These are phyloP conservation scores for Sinonovacula constricta DNA, from an alignment of 1,140 invertebrate genomes.

Conservation along the genomic window DNA sequence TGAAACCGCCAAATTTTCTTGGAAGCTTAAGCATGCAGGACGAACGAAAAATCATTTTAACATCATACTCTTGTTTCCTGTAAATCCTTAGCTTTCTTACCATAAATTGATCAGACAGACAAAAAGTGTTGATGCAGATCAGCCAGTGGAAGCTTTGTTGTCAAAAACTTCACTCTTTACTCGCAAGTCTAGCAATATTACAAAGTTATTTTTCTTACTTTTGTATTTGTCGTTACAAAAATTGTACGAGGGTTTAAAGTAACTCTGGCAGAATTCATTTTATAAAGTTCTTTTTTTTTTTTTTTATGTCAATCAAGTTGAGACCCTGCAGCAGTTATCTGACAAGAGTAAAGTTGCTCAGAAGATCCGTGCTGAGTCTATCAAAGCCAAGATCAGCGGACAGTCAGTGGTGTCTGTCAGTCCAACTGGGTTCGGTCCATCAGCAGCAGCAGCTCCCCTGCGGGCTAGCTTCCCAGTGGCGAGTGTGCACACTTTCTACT, in stretches of 20 bases:
- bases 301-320: background rate
- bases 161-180: too few species aligned
- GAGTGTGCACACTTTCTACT: slow-evolving; percentile 63
- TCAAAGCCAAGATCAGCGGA: slow-evolving; percentile 66
- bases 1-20: too few species aligned
- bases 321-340: background rate
- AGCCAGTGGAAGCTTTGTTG: too few species aligned
- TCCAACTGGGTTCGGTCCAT: too few species aligned
- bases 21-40: too few species aligned
- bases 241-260: background rate
- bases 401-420: slow-evolving; percentile 67
- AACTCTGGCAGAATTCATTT: background rate
- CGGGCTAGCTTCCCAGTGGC: slow-evolving; percentile 33
- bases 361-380: slow-evolving; percentile 48
- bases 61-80: too few species aligned
- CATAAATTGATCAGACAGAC: too few species aligned
- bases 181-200: too few species aligned
- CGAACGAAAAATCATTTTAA: too few species aligned
- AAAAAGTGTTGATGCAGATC: too few species aligned
- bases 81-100: too few species aligned
- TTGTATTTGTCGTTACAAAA: background rate
- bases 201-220: too few species aligned
- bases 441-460: background rate
- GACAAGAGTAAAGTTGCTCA: slow-evolving; percentile 60
- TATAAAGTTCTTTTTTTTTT: background rate